Evolutionary conservation across 2,888 invertebrate species (phyloP), one percentile per base, ranked within the genome.

Genomic region (Himalopsyche anomala): DNA sequence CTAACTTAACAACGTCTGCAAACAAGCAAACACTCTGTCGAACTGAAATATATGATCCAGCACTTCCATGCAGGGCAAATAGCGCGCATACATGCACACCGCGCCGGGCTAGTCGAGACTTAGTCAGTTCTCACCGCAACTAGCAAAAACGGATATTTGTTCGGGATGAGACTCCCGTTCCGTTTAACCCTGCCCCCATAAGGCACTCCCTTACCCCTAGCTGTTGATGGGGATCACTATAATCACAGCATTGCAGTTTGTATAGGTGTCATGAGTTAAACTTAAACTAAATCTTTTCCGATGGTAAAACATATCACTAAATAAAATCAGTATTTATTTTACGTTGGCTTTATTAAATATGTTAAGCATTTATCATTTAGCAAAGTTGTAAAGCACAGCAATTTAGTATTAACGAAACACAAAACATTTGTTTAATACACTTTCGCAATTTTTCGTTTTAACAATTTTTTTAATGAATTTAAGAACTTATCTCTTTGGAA

Each of bases 1-100:
- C 84, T 82, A 84, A 84, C 88, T 88, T 87, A 88, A 88, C 87
- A 81, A 85, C 86, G 80, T 86, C 82, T 80, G 82, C 88, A 87
- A 87, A 88, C 85, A 88, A 82, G 83, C 87, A 83, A 87, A 85
- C 87, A 84, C 83, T 45, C 86, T 83, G 81, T 79, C 84, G 80
- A 84, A 84, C 80, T 55, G 81, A 85, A 85, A 51, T 79, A 81
- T 62, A 54, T 83, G 83, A 82, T 85, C 80, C 82, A 54, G 84
- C 40, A 80, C 79, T 36, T 45, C n/a, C 74, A 74, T 83, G 40
- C 40, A 84, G 38, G 82, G 40, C 62, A 55, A 56, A 38, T 55
- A 74, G 38, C 38, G 62, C 45, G 40, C 79, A 79, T 84, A 81
- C 82, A 38, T 45, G 54, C 83, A 69, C 45, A 45, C 38, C 19